These are phyloP conservation scores for Dysidea cf. avara DNA, from an alignment of 37 sponge, comb jelly and placozoan species.

Conservation along the genomic window DNA sequence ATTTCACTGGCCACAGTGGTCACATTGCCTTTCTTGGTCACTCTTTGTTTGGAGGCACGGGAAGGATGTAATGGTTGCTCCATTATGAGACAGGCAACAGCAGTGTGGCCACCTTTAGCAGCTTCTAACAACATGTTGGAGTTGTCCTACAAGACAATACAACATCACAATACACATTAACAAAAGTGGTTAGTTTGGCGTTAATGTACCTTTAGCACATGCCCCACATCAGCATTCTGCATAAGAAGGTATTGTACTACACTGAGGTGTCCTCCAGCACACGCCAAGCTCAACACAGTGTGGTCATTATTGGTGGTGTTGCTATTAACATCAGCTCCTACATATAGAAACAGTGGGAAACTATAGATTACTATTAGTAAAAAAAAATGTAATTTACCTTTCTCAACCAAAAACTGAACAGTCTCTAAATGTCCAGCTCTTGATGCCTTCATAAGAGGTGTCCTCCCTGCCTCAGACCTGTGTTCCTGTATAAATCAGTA, in stretches of 20 bases:
- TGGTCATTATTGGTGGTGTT: conserved; percentile 72
- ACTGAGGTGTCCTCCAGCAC: conserved; percentile 79
- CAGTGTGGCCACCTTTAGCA: conserved; percentile 76
- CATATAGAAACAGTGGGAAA: not conserved
- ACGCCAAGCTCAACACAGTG: conserved; percentile 84
- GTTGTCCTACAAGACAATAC: conserved; percentile 46
- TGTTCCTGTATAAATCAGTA: conserved; percentile 50
- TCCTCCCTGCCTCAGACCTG: conserved; percentile 76
- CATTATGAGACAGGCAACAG: conserved; percentile 67
- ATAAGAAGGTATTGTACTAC: conserved; percentile 75
- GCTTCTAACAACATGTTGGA: conserved; percentile 86
- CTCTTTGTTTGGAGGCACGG: too few species aligned
- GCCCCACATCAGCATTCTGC: conserved; percentile 65
- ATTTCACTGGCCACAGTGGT: too few species aligned
- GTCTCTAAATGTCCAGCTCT: conserved; percentile 78
- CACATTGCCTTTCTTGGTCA: too few species aligned
- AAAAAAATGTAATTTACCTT: conserved; percentile 14
- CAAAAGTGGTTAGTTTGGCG: not conserved
- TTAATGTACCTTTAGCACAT: conserved; percentile 62
- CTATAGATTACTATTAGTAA: not conserved
- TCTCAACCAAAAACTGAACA: conserved; percentile 63
- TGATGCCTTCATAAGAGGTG: conserved; percentile 88
- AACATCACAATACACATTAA: not conserved
- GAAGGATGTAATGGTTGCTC: conserved; percentile 53
- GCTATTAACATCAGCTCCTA: conserved; percentile 66